These are phyloP conservation scores for Neoitamus cyanurus DNA, from an alignment of 2,888 invertebrate species.

Conservation along the genomic window DNA sequence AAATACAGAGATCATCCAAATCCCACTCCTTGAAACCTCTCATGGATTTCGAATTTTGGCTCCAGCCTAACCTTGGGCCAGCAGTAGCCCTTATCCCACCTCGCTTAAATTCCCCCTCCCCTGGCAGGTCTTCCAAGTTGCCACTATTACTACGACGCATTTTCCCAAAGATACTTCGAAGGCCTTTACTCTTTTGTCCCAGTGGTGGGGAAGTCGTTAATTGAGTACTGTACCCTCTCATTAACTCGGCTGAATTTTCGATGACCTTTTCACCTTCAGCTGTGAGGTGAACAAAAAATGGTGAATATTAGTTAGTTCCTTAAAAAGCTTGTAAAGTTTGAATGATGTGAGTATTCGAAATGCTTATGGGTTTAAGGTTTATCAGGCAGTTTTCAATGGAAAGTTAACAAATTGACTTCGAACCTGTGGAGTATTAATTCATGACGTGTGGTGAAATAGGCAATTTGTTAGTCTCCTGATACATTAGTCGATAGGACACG, in stretches of 20 bases:
- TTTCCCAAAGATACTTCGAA: slow-evolving; percentile 76
- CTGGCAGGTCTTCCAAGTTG: slow-evolving; percentile 73
- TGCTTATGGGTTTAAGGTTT: not conserved
- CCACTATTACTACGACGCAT: slow-evolving; percentile 78
- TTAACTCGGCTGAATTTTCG: slow-evolving; percentile 64
- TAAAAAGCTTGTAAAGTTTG: not conserved
- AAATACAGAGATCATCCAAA: slow-evolving; percentile 81
- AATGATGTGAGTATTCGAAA: not conserved
- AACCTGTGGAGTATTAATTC: too few species aligned
- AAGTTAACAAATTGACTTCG: not conserved
- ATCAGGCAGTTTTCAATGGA: not conserved
- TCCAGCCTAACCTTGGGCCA: slow-evolving; percentile 76
- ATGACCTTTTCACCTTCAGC: slow-evolving; percentile 74
- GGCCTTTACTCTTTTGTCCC: slow-evolving; percentile 70
- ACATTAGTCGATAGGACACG: not conserved
- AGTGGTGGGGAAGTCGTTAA: slow-evolving; percentile 67
- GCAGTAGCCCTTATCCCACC: slow-evolving; percentile 81
- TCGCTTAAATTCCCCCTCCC: slow-evolving; percentile 74
- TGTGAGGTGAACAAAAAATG: slow-evolving; percentile 57
- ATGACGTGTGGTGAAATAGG: too few species aligned
- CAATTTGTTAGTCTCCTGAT: not conserved
- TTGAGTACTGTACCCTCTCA: slow-evolving; percentile 65
- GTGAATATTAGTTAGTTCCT: not conserved
- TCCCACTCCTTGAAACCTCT: slow-evolving; percentile 85
- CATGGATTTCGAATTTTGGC: slow-evolving; percentile 60